Percentiles rank a stretch among this genome's conserved stretches.
Evolutionary conservation across 2,113 vertebrate species (phyloP).

Genomic region (Megaceryle maxima): DNA sequence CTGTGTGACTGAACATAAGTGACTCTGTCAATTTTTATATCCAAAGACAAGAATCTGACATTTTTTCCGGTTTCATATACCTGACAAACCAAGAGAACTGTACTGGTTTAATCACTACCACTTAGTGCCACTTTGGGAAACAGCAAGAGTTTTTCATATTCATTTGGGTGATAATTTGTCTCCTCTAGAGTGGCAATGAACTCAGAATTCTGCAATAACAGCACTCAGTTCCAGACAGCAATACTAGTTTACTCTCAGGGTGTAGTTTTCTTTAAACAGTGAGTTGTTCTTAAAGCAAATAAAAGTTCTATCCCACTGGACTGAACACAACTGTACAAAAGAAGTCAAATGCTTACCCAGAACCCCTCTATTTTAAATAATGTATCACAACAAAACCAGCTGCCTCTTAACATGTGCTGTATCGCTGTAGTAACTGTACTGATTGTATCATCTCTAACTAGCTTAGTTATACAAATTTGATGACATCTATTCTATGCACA

Average conservation of each 20-base stretch:
- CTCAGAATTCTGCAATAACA: not conserved
- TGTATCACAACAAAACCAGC: not conserved
- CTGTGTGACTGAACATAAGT: not conserved
- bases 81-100: not conserved
- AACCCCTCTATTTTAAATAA: not conserved
- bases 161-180: not conserved
- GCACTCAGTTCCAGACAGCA: not conserved
- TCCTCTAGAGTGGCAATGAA: accelerated
- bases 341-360: not conserved
- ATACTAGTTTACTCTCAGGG: not conserved
- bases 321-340: not conserved
- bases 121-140: not conserved
- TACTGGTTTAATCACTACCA: not conserved
- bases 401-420: not conserved
- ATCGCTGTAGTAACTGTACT: not conserved
- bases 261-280: conserved; percentile 28
- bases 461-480: not conserved
- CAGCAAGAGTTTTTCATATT: not conserved
- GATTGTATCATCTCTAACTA: not conserved
- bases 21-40: not conserved
- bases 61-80: not conserved
- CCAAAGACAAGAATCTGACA: not conserved
- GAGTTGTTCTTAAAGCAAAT: conserved; percentile 39
- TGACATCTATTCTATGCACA: not conserved
- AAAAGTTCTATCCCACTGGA: not conserved